Conservation (phyloP, 2,888 invertebrate genomes). For the Heterodera filipjevi region DNA sequence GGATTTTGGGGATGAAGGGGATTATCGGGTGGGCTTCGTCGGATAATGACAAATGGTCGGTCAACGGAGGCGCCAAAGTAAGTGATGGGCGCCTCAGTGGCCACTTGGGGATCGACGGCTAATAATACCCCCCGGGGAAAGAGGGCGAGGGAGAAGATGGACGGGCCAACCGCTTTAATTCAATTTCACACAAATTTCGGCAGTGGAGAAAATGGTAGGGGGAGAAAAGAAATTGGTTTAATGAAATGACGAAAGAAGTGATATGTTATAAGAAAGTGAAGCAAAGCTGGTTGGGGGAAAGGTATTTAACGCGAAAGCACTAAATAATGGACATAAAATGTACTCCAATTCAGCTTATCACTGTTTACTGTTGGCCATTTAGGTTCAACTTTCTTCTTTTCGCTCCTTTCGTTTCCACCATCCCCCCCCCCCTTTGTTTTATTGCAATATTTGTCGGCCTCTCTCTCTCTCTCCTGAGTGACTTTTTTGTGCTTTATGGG, state of each 20-base stretch:
- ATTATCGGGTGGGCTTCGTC: background rate
- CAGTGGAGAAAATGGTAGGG: background rate
- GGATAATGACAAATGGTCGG: constrained; percentile 16
- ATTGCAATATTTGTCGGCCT: constrained; percentile 10
- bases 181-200: constrained; percentile 10
- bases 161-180: constrained; percentile 13
- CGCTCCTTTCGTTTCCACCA: background rate
- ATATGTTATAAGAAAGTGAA: background rate
- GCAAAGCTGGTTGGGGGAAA: background rate
- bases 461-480: background rate
- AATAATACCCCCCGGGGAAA: constrained; percentile 8
- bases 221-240: background rate
- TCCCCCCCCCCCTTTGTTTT: background rate
- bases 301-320: background rate
- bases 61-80: constrained; percentile 15
- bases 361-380: background rate
- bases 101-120: constrained; percentile 10
- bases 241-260: constrained; percentile 14
- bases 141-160: too few relatives aligned
- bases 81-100: constrained; percentile 7
- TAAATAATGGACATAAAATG: too few relatives aligned
- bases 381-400: background rate
- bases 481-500: constrained; percentile 7
- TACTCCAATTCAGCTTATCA: background rate
- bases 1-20: background rate